Percentiles rank a stretch among this genome's conserved stretches.
These are phyloP conservation scores for Macrosteles quadrilineatus DNA, from an alignment of 1,140 invertebrate species.

Conservation along the genomic window DNA sequence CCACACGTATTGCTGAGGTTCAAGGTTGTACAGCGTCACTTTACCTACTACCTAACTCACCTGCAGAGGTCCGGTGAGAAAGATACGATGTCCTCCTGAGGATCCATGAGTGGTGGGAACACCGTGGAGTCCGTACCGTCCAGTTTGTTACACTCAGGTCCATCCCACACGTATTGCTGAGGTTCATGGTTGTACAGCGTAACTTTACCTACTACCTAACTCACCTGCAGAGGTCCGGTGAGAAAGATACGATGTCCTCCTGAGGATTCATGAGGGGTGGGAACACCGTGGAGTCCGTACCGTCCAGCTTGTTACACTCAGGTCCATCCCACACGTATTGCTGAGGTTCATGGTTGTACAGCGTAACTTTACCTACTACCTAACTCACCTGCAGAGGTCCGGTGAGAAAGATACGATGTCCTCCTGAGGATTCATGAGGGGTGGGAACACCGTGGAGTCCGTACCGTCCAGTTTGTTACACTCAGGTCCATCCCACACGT, in stretches of 20 bases:
- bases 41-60: conserved; percentile 28
- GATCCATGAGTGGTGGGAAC: conserved; percentile 48
- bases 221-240: conserved; percentile 44
- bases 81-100: conserved; percentile 35
- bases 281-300: conserved; percentile 53
- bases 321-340: conserved; percentile 42
- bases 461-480: too few relatives aligned
- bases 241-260: conserved; percentile 38
- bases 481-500: too few relatives aligned
- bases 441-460: too few relatives aligned
- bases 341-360: neutral
- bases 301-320: conserved; percentile 45
- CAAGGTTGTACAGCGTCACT: neutral
- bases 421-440: too few relatives aligned
- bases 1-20: conserved; percentile 40
- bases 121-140: conserved; percentile 52
- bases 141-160: conserved; percentile 43
- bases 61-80: conserved; percentile 44
- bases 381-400: too few relatives aligned
- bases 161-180: conserved; percentile 43
- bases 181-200: conserved; percentile 46
- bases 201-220: conserved; percentile 44
- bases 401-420: too few relatives aligned
- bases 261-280: conserved; percentile 45
- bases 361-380: too few relatives aligned